These are phyloP conservation scores for Drosophila ochracea DNA, from an alignment of 2,888 invertebrate genomes.

Conservation along the genomic window DNA sequence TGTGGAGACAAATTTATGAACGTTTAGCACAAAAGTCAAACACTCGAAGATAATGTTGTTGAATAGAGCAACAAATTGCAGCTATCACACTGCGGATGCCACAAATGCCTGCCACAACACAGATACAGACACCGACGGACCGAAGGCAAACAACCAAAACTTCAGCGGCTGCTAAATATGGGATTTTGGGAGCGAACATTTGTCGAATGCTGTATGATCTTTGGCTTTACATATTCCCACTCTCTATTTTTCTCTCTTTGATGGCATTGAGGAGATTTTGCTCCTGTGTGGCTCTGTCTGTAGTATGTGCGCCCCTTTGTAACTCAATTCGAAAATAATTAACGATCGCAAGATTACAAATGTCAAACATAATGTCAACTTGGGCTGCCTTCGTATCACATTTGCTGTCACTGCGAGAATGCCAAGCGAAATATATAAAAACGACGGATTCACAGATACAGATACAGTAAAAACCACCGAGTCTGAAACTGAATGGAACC, in stretches of 20 bases:
- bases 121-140: constrained; percentile 17
- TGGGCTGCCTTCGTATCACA: constrained; percentile 68
- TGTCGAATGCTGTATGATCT: constrained; percentile 70
- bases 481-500: constrained; percentile 33
- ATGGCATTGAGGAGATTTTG: constrained; percentile 19
- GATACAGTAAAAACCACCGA: constrained; percentile 53
- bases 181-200: constrained; percentile 39
- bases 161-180: constrained; percentile 6
- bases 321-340: constrained; percentile 84
- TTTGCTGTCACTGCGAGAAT: constrained; percentile 55
- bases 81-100: constrained; percentile 77
- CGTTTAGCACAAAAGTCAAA: constrained; percentile 82
- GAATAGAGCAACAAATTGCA: constrained; percentile 80
- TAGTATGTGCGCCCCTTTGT: constrained; percentile 47
- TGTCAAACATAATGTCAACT: constrained; percentile 84
- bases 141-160: constrained; percentile 3
- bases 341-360: constrained; percentile 84
- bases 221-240: constrained; percentile 32
- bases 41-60: constrained; percentile 75
- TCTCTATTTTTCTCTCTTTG: neutral
- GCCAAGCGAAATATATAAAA: constrained; percentile 60
- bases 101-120: constrained; percentile 43
- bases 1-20: constrained; percentile 83
- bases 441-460: constrained; percentile 38
- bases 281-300: constrained; percentile 68